Conservation (phyloP, 2,888 invertebrate species). For the Amphipoea lucens region DNA sequence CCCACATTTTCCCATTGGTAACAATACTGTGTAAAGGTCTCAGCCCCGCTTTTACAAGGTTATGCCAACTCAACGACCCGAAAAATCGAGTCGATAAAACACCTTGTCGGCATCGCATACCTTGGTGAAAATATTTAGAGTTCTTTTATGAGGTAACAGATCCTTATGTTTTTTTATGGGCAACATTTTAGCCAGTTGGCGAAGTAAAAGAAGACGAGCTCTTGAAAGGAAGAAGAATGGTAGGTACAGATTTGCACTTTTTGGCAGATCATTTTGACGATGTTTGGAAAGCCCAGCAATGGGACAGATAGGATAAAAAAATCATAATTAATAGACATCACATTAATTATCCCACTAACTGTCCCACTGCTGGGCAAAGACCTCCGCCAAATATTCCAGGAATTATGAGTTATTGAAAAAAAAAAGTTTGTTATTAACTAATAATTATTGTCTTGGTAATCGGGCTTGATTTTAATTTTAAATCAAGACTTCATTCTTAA, state of each 20-base stretch:
- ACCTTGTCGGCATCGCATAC: slow-evolving; percentile 58
- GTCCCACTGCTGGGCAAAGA: too few relatives aligned
- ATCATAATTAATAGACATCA: too few relatives aligned
- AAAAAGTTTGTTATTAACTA: not conserved
- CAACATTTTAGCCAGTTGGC: not conserved
- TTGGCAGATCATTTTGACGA: not conserved
- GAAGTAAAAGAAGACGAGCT: not conserved
- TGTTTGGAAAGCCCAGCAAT: not conserved
- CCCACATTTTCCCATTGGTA: slow-evolving; percentile 29
- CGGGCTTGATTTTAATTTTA: not conserved
- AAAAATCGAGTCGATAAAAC: slow-evolving; percentile 66
- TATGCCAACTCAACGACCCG: slow-evolving; percentile 58
- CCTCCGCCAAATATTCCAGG: too few relatives aligned
- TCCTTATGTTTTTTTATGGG: not conserved
- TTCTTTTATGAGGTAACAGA: slow-evolving; percentile 9
- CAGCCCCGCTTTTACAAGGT: slow-evolving; percentile 47
- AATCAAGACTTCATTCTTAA: not conserved
- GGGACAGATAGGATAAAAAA: too few relatives aligned
- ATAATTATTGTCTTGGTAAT: not conserved
- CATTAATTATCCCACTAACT: too few relatives aligned
- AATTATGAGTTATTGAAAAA: not conserved
- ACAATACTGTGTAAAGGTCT: slow-evolving; percentile 48
- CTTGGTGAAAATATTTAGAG: slow-evolving; percentile 43
- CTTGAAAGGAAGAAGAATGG: not conserved
- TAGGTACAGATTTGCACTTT: not conserved